Evolutionary conservation across 1,140 invertebrate species (phyloP).

Genomic region (Leptinotarsa defecta): DNA sequence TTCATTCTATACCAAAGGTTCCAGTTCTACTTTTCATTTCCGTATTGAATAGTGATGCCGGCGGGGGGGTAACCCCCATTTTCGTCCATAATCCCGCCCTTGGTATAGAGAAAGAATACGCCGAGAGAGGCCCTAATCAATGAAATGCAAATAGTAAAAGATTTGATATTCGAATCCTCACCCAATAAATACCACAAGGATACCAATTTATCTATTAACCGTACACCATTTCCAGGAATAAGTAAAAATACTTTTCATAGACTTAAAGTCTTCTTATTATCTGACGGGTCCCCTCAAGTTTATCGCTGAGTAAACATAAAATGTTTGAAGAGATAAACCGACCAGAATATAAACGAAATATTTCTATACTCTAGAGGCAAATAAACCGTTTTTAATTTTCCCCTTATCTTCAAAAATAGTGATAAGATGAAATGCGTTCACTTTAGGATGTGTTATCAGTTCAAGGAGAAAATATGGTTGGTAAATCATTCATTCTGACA

Average conservation of each 20-base stretch:
- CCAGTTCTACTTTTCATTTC: no score
- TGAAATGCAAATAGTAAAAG: no score
- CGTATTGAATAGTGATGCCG: no score
- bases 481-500: constrained; percentile 6
- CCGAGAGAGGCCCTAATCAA: no score
- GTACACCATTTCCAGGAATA: not conserved
- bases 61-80: no score
- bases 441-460: constrained; percentile 5
- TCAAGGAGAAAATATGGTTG: constrained; percentile 4
- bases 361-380: not conserved
- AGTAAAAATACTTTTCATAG: not conserved
- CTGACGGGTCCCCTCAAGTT: not conserved
- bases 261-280: not conserved
- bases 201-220: not conserved
- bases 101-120: no score
- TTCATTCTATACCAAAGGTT: no score
- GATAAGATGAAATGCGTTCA: not conserved
- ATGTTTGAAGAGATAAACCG: not conserved
- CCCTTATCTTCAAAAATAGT: not conserved
- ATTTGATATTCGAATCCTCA: no score
- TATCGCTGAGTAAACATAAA: not conserved
- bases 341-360: constrained; percentile 1
- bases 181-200: not conserved
- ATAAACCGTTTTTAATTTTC: constrained; percentile 4
- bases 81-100: no score